Conservation (phyloP, 2,797 vertebrate genomes). For the Peromyscus aztecus region DNA sequence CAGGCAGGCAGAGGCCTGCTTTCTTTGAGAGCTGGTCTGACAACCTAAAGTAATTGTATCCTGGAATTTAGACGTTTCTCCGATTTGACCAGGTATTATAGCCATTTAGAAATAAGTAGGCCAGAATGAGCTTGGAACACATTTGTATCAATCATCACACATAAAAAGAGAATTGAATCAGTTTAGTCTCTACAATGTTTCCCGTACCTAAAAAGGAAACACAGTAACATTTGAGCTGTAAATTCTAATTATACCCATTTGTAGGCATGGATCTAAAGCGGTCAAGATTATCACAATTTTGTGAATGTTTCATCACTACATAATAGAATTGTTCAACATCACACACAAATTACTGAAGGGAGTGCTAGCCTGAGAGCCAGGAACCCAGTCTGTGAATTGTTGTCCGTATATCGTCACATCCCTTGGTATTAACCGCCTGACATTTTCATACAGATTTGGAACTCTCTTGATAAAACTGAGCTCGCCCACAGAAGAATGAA, state of each 20-base stretch:
- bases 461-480: conserved; percentile 78
- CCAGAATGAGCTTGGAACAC: conserved; percentile 24
- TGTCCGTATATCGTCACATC: conserved; percentile 16
- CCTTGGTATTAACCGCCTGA: conserved; percentile 67
- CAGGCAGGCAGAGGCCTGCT: conserved; percentile 40
- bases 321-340: conserved; percentile 24
- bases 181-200: conserved; percentile 30
- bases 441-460: conserved; percentile 69
- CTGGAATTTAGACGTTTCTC: conserved; percentile 43
- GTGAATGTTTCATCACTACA: conserved; percentile 70
- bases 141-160: conserved; percentile 60
- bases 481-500: conserved; percentile 74
- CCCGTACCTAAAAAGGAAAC: conserved; percentile 56
- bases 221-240: conserved; percentile 3
- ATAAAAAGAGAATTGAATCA: conserved; percentile 41
- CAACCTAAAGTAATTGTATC: neutral
- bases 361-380: neutral
- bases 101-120: conserved; percentile 51
- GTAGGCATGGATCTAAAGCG: conserved; percentile 39
- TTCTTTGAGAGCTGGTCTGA: conserved; percentile 1
- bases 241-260: conserved; percentile 8
- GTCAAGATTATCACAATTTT: conserved; percentile 32
- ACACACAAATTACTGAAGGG: neutral
- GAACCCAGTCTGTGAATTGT: neutral
- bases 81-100: conserved; percentile 28